Base-by-base conservation (phyloP, 2,888 invertebrate genomes). In the Eueremaeus valkanovi region DNA sequence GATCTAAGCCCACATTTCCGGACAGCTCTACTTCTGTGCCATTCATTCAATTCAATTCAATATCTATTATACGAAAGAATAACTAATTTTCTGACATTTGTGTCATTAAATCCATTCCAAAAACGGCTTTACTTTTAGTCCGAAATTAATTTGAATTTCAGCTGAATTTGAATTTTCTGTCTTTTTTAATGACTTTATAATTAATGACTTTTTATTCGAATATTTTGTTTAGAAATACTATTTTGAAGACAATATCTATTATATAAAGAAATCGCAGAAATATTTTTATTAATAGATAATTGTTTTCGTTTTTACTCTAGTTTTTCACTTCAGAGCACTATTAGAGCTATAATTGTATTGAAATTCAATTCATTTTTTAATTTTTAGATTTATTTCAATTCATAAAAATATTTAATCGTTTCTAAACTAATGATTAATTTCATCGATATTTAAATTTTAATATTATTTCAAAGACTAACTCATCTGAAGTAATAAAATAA, bases 391-490 rank as follows among this genome's bases (percentile, higher is more conserved):
- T 18, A 5, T n/a, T 49, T n/a, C n/a, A 3, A n/a, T 5, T 49
- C 49, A n/a, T 84, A 83, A 84, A 82, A n/a, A 3, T 36, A 51
- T 24, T 55, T 55, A 24, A 61, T 29, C 29, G 31, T 61, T 8
- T 55, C 24, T 27, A 11, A 49, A 55, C 45, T 13, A 45, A 13
- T 16, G 45, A 45, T 45, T 45, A 16, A 11, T 45, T 45, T 45
- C n/a, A n/a, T 33, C 27, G 16, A 42, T 66, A 33, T 24, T n/a
- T n/a, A n/a, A n/a, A n/a, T n/a, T n/a, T n/a, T n/a, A n/a, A n/a
- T n/a, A n/a, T n/a, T n/a, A n/a, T n/a, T n/a, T n/a, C n/a, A n/a
- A n/a, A n/a, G n/a, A n/a, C n/a, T n/a, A n/a, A 36, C n/a, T 27
- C 42, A 33, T 49, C 45, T 72, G 16, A 72, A 72, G 16, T 6